Base-by-base conservation (phyloP, 2,888 invertebrate species). In the Yponomeuta plumbellus region DNA sequence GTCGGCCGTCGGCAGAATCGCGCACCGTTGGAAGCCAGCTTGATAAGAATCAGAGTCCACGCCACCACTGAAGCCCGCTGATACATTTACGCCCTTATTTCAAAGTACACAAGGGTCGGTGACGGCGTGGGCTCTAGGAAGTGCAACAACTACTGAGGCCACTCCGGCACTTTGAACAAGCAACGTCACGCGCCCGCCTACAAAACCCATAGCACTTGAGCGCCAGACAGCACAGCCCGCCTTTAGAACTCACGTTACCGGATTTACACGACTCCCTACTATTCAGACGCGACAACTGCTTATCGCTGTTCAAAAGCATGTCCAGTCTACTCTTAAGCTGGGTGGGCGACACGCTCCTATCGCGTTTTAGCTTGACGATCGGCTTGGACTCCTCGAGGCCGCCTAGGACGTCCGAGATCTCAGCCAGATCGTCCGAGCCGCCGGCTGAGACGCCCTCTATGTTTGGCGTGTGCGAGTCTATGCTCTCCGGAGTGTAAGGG, bases 401-500 rank as follows among this genome's bases (percentile, higher is more conserved):
- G 40, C 73, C 80, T 0, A 81, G 63, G 64, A 86, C 71, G 65
- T 88, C 85, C 59, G 76, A 74, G 6, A 85, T 76, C 70, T 90
- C 84, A 0, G 75, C 71, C 22, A 83, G 69, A 20, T 84, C 83
- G 5, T 84, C 86, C 0, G 85, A 84, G 0, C 77, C 80, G 0
- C 77, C 80, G 0, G 80, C 74, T 0, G 80, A 87, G 0, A 76
- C 78, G 0, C 74, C 73, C 57, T 90, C 93, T 0, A 92, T 90
- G 69, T 92, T 91, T 0, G 96, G 96, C 61, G 95, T 94, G 74
- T 94, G 95, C 23, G 96, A 95, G 75, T 96, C 96, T 70, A 94
- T 92, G 80, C 95, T 96, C 76, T 96, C 96, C n/a, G 96, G 96
- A 0, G 96, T 96, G 74, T 96, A 96, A 0, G 96, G 96, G 73